A percentile compares a stretch with the other conserved stretches of the same genome.
These are phyloP conservation scores for Dermolepida albohirtum DNA, from an alignment of 2,888 invertebrate genomes.

Conservation along the genomic window DNA sequence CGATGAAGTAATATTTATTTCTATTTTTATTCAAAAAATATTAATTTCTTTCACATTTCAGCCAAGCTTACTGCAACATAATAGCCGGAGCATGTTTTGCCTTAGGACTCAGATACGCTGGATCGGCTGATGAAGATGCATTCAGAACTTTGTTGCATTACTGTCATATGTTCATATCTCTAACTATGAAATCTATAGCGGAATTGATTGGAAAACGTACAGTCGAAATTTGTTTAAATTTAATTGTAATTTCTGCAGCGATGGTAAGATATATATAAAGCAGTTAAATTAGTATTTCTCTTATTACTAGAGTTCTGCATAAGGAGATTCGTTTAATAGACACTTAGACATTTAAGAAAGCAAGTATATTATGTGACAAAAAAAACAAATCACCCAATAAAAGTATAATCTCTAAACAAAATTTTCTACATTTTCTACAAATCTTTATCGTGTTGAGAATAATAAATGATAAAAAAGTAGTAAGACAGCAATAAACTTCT, in stretches of 20 bases:
- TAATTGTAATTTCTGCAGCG: constrained; percentile 82
- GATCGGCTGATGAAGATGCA: constrained; percentile 86
- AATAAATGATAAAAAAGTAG: no score
- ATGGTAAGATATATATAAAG: constrained; percentile 70
- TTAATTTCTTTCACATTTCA: constrained; percentile 61
- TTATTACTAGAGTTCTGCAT: neutral
- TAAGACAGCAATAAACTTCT: no score
- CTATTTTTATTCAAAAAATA: constrained; percentile 27
- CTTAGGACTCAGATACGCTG: constrained; percentile 93
- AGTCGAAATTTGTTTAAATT: constrained; percentile 88
- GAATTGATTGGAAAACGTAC: constrained; percentile 92
- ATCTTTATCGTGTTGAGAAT: no score
- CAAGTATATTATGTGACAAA: no score
- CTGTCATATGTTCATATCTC: constrained; percentile 75
- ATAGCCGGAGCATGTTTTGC: constrained; percentile 95
- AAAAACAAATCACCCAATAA: no score
- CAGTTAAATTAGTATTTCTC: neutral
- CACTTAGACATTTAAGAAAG: no score
- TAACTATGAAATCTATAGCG: constrained; percentile 78
- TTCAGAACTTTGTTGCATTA: constrained; percentile 82
- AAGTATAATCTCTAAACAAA: no score
- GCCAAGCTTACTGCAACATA: constrained; percentile 97
- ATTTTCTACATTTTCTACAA: no score
- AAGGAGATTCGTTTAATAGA: no score
- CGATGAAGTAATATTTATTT: constrained; percentile 80